These are phyloP conservation scores for Metallyticus violacea DNA, from an alignment of 2,888 invertebrate species.

Conservation along the genomic window DNA sequence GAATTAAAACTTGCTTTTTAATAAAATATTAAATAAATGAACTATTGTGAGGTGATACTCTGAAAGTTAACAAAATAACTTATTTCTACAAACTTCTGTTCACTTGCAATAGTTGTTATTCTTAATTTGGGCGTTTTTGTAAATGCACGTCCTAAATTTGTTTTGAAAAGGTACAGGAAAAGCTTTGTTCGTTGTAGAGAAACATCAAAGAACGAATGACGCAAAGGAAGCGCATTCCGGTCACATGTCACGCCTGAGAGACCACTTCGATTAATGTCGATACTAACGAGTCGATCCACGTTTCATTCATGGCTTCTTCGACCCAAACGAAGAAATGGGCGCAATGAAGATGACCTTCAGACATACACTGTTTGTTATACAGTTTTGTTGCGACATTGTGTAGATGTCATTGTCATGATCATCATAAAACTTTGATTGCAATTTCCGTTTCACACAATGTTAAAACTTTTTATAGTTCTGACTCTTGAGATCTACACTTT, in stretches of 20 bases:
- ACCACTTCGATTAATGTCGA: background rate
- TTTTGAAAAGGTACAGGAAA: no score
- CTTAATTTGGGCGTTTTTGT: no score
- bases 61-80: no score
- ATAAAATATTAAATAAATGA: no score
- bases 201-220: background rate
- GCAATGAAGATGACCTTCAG: background rate
- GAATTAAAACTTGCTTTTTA: no score
- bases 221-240: background rate
- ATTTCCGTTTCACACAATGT: background rate
- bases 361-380: background rate
- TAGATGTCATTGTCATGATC: background rate
- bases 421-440: background rate
- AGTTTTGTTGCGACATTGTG: background rate
- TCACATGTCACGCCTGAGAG: background rate
- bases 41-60: no score
- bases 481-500: no score
- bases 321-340: background rate
- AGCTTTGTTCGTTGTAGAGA: background rate
- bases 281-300: background rate
- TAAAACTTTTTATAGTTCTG: no score
- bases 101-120: no score
- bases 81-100: no score
- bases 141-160: no score
- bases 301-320: background rate